Percentiles rank a stretch among this genome's conserved stretches.
Conservation (phyloP, 2,113 vertebrate genomes). For the Trichomycterus rosablanca region DNA sequence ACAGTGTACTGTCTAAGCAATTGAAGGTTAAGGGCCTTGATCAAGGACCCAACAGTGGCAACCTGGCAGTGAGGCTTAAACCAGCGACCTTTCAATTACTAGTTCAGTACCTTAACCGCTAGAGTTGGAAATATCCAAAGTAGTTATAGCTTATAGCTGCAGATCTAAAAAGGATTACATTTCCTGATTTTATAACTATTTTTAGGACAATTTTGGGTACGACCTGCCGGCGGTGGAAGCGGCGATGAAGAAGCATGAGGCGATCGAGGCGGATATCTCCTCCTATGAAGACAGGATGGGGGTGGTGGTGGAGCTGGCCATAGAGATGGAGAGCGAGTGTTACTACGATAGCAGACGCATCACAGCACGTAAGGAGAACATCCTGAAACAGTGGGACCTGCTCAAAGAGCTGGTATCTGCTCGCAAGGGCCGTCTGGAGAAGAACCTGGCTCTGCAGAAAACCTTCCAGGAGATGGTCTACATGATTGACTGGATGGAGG, state of each 20-base stretch:
- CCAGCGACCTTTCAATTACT: too few relatives aligned
- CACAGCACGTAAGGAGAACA: constrained; percentile 83
- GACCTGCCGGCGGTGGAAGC: constrained; percentile 91
- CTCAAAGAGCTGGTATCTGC: constrained; percentile 79
- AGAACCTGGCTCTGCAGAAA: constrained; percentile 88
- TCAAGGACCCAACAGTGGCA: too few relatives aligned
- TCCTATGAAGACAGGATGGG: constrained; percentile 90
- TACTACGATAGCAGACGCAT: constrained; percentile 87
- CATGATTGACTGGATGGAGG: constrained; percentile 99
- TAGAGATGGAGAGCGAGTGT: constrained; percentile 81
- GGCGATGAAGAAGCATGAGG: constrained; percentile 96
- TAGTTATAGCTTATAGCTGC: too few relatives aligned
- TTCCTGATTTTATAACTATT: too few relatives aligned
- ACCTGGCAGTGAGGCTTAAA: too few relatives aligned
- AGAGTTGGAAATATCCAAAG: too few relatives aligned
- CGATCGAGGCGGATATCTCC: constrained; percentile 91
- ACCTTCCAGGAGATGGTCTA: constrained; percentile 98
- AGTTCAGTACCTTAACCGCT: too few relatives aligned
- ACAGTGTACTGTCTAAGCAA: too few relatives aligned
- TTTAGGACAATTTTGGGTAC: constrained; percentile 97
- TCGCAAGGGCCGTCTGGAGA: constrained; percentile 79
- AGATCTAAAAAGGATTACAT: too few relatives aligned
- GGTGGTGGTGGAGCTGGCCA: constrained; percentile 79
- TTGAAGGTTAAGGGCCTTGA: too few relatives aligned
- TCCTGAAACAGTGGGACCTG: constrained; percentile 87